Evolutionary conservation across 1,140 invertebrate species (phyloP).

Genomic region (Nomia melanderi): DNA sequence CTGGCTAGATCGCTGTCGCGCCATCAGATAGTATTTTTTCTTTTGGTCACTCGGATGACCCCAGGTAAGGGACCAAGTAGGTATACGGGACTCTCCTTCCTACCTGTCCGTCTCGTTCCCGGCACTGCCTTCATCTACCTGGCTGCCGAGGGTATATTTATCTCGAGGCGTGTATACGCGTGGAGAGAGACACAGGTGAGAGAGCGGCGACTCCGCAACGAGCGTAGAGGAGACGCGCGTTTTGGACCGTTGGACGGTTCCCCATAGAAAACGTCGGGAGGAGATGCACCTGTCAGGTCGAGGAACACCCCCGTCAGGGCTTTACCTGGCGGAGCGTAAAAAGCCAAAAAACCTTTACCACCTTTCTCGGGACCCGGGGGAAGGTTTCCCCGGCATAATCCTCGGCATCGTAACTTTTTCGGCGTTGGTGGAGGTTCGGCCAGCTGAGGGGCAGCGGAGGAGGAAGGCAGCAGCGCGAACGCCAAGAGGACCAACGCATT

Average conservation of each 20-base stretch:
- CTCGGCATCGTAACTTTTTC: constrained; percentile 46
- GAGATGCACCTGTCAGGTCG: constrained; percentile 63
- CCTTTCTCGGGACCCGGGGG: background rate
- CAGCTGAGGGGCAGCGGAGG: no score
- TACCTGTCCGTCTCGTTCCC: constrained; percentile 51
- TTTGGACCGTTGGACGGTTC: constrained; percentile 24
- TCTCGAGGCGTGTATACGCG: constrained; percentile 15
- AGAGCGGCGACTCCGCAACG: no score
- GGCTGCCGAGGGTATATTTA: constrained; percentile 54
- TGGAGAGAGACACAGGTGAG: no score
- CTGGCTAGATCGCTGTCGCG: background rate
- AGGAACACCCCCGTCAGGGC: constrained; percentile 58
- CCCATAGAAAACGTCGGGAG: constrained; percentile 48
- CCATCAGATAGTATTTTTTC: constrained; percentile 52
- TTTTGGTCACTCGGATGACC: constrained; percentile 49
- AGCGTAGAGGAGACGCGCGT: background rate
- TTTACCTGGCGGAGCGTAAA: constrained; percentile 59
- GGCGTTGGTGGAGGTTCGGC: background rate
- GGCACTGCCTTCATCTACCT: constrained; percentile 46
- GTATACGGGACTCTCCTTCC: constrained; percentile 43
- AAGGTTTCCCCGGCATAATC: constrained; percentile 43
- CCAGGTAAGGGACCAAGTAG: constrained; percentile 37
- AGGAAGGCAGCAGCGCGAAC: background rate
- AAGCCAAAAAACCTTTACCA: constrained; percentile 59
- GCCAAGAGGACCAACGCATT: background rate